Evolutionary conservation across 2,113 vertebrate species (phyloP).

Genomic region (Dasyornis broadbenti): DNA sequence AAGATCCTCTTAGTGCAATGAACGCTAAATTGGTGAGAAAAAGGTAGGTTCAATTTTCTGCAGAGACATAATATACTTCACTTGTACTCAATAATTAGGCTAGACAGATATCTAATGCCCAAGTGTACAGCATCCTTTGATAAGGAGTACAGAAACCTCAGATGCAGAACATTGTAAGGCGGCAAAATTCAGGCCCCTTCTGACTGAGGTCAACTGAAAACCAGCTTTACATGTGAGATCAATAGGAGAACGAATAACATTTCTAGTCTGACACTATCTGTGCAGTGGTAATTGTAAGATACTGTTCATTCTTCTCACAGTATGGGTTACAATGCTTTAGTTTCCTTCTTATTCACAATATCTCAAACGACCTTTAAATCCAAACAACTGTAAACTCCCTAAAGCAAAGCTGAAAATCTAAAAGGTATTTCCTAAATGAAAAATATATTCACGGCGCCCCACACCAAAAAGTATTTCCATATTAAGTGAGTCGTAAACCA

Average conservation of each 20-base stretch:
- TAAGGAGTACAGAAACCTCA: not conserved
- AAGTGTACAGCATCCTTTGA: not conserved
- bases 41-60: not conserved
- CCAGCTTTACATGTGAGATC: not conserved
- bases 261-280: not conserved
- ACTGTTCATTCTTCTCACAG: not conserved
- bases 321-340: not conserved
- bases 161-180: not conserved
- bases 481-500: not conserved
- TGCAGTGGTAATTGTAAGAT: not conserved
- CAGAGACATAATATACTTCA: not conserved
- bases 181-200: not conserved
- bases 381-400: not conserved
- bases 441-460: not conserved
- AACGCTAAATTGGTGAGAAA: not conserved
- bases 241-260: not conserved
- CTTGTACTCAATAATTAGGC: not conserved
- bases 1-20: not conserved
- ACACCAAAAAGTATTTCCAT: not conserved
- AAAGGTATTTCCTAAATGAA: not conserved
- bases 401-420: not conserved
- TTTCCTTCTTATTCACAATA: not conserved
- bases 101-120: not conserved
- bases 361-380: not conserved
- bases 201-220: not conserved